Evolutionary conservation across 2,797 vertebrate genomes (phyloP), one percentile per base, ranked within the genome.

Genomic region (Sparus aurata): DNA sequence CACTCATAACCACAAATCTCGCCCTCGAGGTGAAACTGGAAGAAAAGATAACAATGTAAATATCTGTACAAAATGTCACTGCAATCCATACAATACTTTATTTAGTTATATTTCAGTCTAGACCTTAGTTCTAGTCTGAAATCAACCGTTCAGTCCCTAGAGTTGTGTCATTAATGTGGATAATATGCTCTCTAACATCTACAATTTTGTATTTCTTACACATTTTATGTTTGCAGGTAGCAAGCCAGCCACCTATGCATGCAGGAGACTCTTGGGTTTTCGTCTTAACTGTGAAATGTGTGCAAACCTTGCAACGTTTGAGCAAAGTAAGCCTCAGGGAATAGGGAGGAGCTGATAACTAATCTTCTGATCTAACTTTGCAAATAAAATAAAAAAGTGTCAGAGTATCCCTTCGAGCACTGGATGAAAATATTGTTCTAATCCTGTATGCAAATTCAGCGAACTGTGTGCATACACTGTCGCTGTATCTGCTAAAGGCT

Each of bases 391-490:
- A n/a, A n/a, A n/a, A 18, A 15, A 62, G 65, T 59, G 54, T 52
- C 18, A 2, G 30, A 47, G 13, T 73, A 54, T 71, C 84, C 27
- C 85, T 67, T 68, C 50, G 30, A n/a, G 27, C 41, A 46, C 57
- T 70, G 70, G 0, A 3, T 57, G 2, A 55, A 61, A 69, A 75
- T 43, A 18, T 59, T 65, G 80, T 85, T 88, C 86, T 76, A 49
- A 80, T 86, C 49, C 47, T 46, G 22, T 85, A 77, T 77, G 65
- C 66, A 83, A 66, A 84, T 71, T 43, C 34, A 43, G 2, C 34
- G 72, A 50, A 59, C 50, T 85, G 52, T 90, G 54, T 75, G 65
- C 34, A 76, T 54, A 70, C 70, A 41, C 69, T 76, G 83, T 83
- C 70, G 73, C 63, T 68, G 63, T 65, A 73, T 77, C 75, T 62